These are phyloP conservation scores for Sylvia atricapilla DNA, from an alignment of 2,113 vertebrate genomes.

Conservation along the genomic window DNA sequence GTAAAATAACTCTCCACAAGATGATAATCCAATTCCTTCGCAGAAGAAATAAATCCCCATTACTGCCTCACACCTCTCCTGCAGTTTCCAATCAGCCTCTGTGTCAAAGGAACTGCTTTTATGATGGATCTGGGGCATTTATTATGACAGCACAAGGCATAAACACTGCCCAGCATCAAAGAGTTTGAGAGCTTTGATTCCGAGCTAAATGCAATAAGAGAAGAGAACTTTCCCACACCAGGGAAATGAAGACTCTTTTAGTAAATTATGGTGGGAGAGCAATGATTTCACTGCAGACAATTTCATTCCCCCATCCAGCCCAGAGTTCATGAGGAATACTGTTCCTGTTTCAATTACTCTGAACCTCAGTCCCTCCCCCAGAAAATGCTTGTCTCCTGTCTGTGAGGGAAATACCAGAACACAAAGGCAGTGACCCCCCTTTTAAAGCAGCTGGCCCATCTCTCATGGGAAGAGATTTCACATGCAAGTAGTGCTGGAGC, in stretches of 20 bases:
- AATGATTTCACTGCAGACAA: neutral
- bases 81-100: neutral
- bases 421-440: neutral
- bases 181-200: neutral
- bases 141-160: neutral
- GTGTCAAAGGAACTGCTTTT: constrained; percentile 13
- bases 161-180: neutral
- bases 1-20: constrained; percentile 2
- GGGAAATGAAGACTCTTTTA: constrained; percentile 31
- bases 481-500: neutral
- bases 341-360: neutral
- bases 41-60: neutral
- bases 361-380: neutral
- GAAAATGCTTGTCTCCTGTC: neutral
- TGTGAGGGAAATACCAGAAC: neutral
- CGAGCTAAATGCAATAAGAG: constrained; percentile 26
- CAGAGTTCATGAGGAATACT: neutral
- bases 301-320: neutral
- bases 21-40: neutral
- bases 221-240: neutral
- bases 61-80: neutral
- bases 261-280: neutral
- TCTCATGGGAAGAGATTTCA: neutral
- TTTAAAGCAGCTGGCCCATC: neutral
- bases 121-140: constrained; percentile 23